Evolutionary conservation across 2,797 vertebrate genomes (phyloP), one percentile per base, ranked within the genome.

Genomic region (Sciaenops ocellatus): DNA sequence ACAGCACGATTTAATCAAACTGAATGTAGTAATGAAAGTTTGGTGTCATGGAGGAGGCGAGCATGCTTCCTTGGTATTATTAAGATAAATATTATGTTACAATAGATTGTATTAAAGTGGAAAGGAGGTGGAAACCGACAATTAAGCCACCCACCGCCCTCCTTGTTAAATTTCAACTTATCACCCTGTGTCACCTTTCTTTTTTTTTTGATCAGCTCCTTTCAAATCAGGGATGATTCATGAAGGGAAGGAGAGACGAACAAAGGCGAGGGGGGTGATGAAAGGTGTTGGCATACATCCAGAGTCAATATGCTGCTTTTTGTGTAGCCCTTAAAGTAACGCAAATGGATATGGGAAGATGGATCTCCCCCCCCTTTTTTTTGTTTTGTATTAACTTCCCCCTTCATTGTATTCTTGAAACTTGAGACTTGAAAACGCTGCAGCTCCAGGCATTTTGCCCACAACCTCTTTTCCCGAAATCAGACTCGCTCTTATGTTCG

Each of bases 311-410:
- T 80, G 70, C 71, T 91, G 79, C 82, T 88, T 90, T 87, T 86
- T 89, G 78, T 87, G 85, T 88, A 79, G 84, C 87, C 72, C 84
- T 92, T 80, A 89, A 77, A 88, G 77, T 67, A 80, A 77, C 48
- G 48, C 81, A 83, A 76, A 82, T 65, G 55, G 73, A 78, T 78
- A 67, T 46, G 55, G 71, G 83, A 81, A 54, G 63, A 83, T 62
- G 81, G 72, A 71, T 60, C 61, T 71, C 38, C 71, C 56, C n/a
- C 55, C 70, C 70, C 69, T 57, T 34, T 60, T 69, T 30, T 48
- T 26, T 70, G n/a, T 83, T 85, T 85, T 17, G 34, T 72, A 78
- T 75, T 79, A 80, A 73, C 73, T 71, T 80, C 64, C 15, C 34
- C 69, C 44, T 28, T 73, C 64, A 73, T 85, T 83, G 72, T 84